Conservation (phyloP, 2,797 vertebrate genomes). For the Sebastolobus altivelis region DNA sequence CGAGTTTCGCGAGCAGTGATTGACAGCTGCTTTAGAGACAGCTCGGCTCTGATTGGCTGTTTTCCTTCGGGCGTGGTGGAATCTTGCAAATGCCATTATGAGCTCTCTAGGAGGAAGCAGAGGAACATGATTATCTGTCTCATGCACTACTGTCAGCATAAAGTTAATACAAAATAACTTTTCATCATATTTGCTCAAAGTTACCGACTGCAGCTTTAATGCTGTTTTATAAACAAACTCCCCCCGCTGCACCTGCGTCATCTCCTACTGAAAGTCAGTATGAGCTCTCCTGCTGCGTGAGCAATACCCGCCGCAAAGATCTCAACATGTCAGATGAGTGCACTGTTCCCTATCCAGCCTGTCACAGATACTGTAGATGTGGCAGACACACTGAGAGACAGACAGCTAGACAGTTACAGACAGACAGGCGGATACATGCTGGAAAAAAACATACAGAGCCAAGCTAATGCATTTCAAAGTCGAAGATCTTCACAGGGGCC, state of each 20-base stretch:
- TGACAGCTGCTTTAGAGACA: too few relatives aligned
- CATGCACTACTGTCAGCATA: too few relatives aligned
- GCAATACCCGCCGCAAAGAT: constrained; percentile 13
- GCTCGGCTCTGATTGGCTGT: too few relatives aligned
- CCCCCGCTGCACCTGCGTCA: background rate
- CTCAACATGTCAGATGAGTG: constrained; percentile 34
- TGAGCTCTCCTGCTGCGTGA: constrained; percentile 11
- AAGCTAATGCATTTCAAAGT: constrained; percentile 35
- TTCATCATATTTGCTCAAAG: too few relatives aligned
- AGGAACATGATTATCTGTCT: too few relatives aligned
- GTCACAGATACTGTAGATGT: constrained; percentile 40
- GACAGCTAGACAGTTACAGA: constrained; percentile 31
- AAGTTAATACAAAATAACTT: too few relatives aligned
- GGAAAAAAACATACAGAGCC: constrained; percentile 11
- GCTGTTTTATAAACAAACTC: constrained; percentile 12
- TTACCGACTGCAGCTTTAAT: background rate
- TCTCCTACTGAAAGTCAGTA: constrained; percentile 16
- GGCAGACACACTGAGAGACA: constrained; percentile 22
- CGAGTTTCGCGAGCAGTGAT: too few relatives aligned
- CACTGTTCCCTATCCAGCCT: constrained; percentile 36
- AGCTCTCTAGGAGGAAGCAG: too few relatives aligned
- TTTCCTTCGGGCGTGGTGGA: too few relatives aligned
- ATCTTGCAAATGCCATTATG: too few relatives aligned
- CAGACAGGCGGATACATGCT: constrained; percentile 16
- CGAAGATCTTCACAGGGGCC: constrained; percentile 16